Conservation (phyloP, 2,888 invertebrate species). For the Brachyptera risi region DNA sequence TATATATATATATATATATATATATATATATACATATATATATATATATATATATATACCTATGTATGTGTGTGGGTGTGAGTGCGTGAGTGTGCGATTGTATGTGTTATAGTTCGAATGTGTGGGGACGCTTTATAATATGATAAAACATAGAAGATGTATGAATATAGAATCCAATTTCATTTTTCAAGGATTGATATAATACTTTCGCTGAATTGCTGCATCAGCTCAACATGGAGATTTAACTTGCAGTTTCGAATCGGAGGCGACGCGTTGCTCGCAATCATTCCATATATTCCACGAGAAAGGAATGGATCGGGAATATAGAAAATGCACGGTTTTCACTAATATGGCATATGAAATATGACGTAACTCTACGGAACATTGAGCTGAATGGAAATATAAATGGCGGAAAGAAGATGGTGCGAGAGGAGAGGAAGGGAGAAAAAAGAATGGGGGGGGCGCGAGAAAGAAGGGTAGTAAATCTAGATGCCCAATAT, state of each 20-base stretch:
- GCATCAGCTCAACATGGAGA: constrained; percentile 16
- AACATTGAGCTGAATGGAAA: constrained; percentile 16
- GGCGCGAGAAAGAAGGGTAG: constrained; percentile 1
- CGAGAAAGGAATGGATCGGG: background rate
- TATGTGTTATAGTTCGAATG: no score
- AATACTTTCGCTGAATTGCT: constrained; percentile 10
- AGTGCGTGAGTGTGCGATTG: no score
- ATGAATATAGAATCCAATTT: constrained; percentile 6
- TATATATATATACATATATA: no score
- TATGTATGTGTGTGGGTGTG: no score
- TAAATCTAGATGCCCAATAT: constrained; percentile 9
- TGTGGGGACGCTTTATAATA: background rate
- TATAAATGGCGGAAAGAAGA: constrained; percentile 15
- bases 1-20: no score
- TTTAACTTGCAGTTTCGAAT: constrained; percentile 9
- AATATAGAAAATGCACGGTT: constrained; percentile 17
- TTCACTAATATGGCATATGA: constrained; percentile 18
- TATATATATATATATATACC: no score
- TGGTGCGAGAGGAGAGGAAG: background rate
- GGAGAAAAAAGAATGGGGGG: background rate
- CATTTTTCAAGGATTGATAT: constrained; percentile 3
- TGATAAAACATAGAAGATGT: background rate
- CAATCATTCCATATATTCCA: constrained; percentile 10
- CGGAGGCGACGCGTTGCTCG: background rate
- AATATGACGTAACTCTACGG: constrained; percentile 12